Evolutionary conservation across 1,140 invertebrate species (phyloP).

Genomic region (Zaprionus inermis): DNA sequence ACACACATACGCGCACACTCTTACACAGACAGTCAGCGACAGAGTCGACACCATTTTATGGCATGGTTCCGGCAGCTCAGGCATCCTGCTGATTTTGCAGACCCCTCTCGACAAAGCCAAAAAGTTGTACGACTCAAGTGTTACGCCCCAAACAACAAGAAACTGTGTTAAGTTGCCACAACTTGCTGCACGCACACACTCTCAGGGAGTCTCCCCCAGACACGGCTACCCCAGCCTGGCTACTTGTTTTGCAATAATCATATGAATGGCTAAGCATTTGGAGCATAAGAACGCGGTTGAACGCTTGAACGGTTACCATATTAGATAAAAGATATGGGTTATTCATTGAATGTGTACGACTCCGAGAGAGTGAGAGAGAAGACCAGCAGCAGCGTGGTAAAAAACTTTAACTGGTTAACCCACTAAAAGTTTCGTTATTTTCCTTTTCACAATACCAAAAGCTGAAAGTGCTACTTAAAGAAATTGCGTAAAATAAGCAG

Average conservation of each 20-base stretch:
- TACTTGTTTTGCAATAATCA: slow-evolving; percentile 54
- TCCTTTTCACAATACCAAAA: neutral
- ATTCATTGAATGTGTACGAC: slow-evolving; percentile 5
- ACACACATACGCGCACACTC: neutral
- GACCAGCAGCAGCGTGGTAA: neutral
- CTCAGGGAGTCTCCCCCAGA: slow-evolving; percentile 4
- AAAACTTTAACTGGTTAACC: slow-evolving; percentile 11
- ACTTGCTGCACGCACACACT: slow-evolving; percentile 16
- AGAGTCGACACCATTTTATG: slow-evolving; percentile 69
- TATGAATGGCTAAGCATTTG: slow-evolving; percentile 58
- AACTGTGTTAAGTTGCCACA: slow-evolving; percentile 66
- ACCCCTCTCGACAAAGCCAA: slow-evolving; percentile 55
- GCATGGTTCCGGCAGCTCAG: slow-evolving; percentile 57
- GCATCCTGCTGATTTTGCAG: slow-evolving; percentile 62
- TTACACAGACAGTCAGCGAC: slow-evolving; percentile 42
- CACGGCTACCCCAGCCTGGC: neutral
- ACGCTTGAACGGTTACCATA: slow-evolving; percentile 18
- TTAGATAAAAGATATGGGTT: slow-evolving; percentile 10
- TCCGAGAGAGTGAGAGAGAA: neutral
- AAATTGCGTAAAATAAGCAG: slow-evolving; percentile 10
- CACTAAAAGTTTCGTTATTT: neutral
- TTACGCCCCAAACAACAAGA: slow-evolving; percentile 48
- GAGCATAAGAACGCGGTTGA: slow-evolving; percentile 20
- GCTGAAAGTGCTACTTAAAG: neutral
- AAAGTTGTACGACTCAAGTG: slow-evolving; percentile 69